Evolutionary conservation across 2,888 invertebrate genomes (phyloP).

Genomic region (Drosophila yooni): DNA sequence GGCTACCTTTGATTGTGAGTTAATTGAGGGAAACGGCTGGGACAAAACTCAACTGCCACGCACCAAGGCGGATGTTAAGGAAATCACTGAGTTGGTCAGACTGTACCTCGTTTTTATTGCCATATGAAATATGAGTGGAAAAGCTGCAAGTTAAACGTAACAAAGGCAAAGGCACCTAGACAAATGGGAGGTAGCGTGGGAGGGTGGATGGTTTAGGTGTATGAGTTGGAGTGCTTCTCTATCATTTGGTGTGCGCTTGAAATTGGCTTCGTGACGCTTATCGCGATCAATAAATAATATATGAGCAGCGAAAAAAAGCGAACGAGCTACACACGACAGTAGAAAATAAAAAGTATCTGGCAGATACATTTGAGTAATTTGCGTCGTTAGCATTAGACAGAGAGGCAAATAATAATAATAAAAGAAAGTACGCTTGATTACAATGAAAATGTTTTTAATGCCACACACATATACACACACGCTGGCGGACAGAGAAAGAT

Average conservation of each 20-base stretch:
- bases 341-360: slow-evolving; percentile 72
- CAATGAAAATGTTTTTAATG: slow-evolving; percentile 80
- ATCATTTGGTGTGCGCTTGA: slow-evolving; percentile 74
- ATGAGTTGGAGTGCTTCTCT: slow-evolving; percentile 45
- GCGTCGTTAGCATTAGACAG: slow-evolving; percentile 70
- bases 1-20: slow-evolving; percentile 69
- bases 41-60: slow-evolving; percentile 59
- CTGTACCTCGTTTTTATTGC: slow-evolving; percentile 36
- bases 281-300: slow-evolving; percentile 85
- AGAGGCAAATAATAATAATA: slow-evolving; percentile 76
- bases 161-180: neutral
- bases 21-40: slow-evolving; percentile 56
- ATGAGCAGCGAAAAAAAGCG: slow-evolving; percentile 59
- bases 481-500: slow-evolving; percentile 68
- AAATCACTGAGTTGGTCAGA: slow-evolving; percentile 48
- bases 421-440: slow-evolving; percentile 81
- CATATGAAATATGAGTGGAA: slow-evolving; percentile 17
- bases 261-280: slow-evolving; percentile 84
- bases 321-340: slow-evolving; percentile 53
- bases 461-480: slow-evolving; percentile 40
- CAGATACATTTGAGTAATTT: slow-evolving; percentile 83
- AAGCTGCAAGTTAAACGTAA: slow-evolving; percentile 14
- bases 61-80: slow-evolving; percentile 59
- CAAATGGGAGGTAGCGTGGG: neutral
- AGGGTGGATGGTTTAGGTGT: neutral